These are phyloP conservation scores for Phengaris alcon DNA, from an alignment of 2,888 invertebrate species.

Conservation along the genomic window DNA sequence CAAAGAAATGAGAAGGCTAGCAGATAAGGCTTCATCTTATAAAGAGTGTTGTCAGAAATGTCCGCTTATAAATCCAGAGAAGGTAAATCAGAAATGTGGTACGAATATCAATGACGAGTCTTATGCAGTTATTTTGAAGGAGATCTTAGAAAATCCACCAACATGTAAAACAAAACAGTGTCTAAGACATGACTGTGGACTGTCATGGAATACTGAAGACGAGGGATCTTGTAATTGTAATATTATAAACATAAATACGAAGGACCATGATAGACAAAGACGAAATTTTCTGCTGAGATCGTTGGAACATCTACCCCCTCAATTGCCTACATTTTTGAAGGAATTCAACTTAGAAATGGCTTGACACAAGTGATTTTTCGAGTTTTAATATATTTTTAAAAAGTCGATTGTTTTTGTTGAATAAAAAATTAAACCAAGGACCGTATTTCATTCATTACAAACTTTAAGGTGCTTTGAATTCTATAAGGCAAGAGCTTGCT, in stretches of 20 bases:
- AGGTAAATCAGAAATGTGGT: neutral
- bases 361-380: neutral
- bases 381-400: neutral
- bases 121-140: neutral
- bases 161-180: neutral
- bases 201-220: constrained; percentile 34
- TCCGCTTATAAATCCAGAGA: neutral
- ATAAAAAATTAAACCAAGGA: neutral
- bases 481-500: no score
- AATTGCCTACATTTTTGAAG: constrained; percentile 55
- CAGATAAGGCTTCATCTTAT: neutral
- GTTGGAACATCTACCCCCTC: constrained; percentile 54
- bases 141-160: neutral
- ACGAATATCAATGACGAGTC: neutral
- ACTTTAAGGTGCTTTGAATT: no score
- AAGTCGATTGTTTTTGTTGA: neutral
- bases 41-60: constrained; percentile 4
- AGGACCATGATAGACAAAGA: constrained; percentile 6
- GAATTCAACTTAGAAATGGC: constrained; percentile 28
- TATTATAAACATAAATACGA: neutral
- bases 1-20: neutral
- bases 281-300: constrained; percentile 45
- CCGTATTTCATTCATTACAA: neutral
- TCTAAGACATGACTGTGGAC: neutral
- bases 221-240: constrained; percentile 30